These are phyloP conservation scores for Buteo buteo DNA, from an alignment of 2,113 vertebrate genomes.

Conservation along the genomic window DNA sequence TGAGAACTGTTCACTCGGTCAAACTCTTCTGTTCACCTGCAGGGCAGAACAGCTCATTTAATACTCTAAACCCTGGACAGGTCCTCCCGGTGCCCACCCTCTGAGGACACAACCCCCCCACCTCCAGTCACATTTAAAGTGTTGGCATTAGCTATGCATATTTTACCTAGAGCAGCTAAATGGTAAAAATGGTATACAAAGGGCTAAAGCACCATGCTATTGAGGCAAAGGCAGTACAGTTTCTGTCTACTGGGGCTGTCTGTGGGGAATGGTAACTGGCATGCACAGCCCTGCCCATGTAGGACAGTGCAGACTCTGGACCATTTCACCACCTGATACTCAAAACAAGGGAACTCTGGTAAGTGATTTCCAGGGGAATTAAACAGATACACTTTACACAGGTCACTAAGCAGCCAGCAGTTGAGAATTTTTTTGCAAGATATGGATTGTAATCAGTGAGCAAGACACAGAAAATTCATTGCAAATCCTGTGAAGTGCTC, in stretches of 20 bases:
- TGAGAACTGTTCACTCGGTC: not conserved
- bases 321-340: not conserved
- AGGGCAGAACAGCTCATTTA: not conserved
- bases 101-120: not conserved
- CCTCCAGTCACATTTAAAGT: accelerated
- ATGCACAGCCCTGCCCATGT: accelerated
- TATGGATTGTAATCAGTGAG: not conserved
- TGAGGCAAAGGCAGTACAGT: not conserved
- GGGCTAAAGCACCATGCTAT: not conserved
- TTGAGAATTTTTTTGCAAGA: not conserved
- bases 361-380: not conserved
- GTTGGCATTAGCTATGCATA: not conserved
- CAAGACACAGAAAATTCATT: not conserved
- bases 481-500: not conserved
- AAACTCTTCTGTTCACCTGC: not conserved
- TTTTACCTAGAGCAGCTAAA: not conserved
- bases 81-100: not conserved
- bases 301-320: not conserved
- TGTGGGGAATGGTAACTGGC: accelerated
- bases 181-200: not conserved
- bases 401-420: not conserved
- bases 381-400: not conserved
- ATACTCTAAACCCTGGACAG: not conserved
- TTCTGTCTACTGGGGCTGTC: not conserved
- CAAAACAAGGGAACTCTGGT: not conserved